Conservation (phyloP, 2,113 vertebrate genomes). For the Leptosomus discolor region DNA sequence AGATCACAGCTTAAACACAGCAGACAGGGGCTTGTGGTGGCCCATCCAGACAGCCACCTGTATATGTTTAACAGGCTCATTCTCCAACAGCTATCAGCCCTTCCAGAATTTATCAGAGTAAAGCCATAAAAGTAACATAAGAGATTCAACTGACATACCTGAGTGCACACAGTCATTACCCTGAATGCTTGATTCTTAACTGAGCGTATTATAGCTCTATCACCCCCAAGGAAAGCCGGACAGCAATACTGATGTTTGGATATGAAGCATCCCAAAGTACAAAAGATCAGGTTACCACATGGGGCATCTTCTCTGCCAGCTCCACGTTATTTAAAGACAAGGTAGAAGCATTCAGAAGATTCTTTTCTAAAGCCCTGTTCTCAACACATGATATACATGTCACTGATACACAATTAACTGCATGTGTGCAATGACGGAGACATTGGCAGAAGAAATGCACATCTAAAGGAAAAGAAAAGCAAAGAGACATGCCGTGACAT, state of each 20-base stretch:
- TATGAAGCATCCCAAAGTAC: background rate
- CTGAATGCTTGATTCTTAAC: background rate
- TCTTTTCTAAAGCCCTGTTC: background rate
- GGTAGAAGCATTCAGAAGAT: background rate
- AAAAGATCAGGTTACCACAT: background rate
- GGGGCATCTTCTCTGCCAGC: background rate
- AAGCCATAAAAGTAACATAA: background rate
- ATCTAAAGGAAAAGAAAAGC: conserved; percentile 63
- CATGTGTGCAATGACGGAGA: conserved; percentile 34
- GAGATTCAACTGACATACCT: background rate
- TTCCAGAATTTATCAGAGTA: background rate
- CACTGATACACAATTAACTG: background rate
- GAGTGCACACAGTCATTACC: background rate
- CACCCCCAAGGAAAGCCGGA: background rate
- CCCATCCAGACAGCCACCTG: background rate
- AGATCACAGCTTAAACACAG: background rate
- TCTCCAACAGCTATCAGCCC: background rate
- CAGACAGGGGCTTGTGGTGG: background rate
- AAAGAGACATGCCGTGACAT: conserved; percentile 63
- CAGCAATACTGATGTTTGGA: background rate
- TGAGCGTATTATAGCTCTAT: background rate
- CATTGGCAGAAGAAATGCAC: background rate
- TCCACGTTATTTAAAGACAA: background rate
- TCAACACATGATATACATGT: background rate
- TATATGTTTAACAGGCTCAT: background rate